Evolutionary conservation across 1,140 invertebrate species (phyloP).

Genomic region (Papilio helenus): DNA sequence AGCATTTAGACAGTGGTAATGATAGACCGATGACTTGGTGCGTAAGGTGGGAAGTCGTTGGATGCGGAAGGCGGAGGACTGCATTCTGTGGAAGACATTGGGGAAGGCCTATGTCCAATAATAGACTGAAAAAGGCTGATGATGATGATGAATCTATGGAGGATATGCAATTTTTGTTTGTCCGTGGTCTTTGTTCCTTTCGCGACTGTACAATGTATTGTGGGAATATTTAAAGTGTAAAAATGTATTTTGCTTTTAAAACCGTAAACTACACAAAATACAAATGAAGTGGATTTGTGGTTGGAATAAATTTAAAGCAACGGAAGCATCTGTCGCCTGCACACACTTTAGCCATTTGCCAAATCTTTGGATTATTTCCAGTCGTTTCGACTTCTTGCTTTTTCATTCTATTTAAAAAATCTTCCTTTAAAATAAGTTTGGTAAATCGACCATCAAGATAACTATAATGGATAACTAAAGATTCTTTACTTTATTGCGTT

Average conservation of each 20-base stretch:
- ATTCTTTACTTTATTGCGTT: neutral
- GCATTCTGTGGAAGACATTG: no score
- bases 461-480: neutral
- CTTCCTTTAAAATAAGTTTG: neutral
- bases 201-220: neutral
- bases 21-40: no score
- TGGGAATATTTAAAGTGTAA: neutral
- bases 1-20: no score
- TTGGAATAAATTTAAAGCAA: constrained; percentile 20
- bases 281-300: constrained; percentile 28
- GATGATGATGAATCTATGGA: no score
- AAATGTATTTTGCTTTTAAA: constrained; percentile 10
- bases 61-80: no score
- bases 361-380: constrained; percentile 37
- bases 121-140: no score
- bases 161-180: no score
- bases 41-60: no score
- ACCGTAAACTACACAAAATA: constrained; percentile 21
- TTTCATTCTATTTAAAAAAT: constrained; percentile 9
- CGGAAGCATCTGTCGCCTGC: constrained; percentile 34
- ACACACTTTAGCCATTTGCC: constrained; percentile 31
- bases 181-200: neutral
- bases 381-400: constrained; percentile 15
- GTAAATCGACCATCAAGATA: neutral
- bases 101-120: no score